phyloP scores from a whole-genome alignment of 1,140 invertebrate genomes.

The Platorchestia sp. region DNA sequence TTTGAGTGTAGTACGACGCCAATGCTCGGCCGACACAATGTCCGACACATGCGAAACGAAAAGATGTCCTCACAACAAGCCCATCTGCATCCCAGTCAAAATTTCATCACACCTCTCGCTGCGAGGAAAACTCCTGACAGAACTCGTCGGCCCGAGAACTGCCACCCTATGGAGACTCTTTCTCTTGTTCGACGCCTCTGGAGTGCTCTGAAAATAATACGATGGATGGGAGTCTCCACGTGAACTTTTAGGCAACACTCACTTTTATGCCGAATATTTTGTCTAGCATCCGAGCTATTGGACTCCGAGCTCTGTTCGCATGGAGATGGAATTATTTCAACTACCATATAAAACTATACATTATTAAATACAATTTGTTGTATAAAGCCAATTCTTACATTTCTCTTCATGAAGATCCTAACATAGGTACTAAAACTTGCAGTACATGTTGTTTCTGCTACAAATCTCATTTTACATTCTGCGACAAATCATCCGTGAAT shows the following conservation, averaged over 20 bases:
- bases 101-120: conserved; percentile 21
- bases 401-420: too few species aligned
- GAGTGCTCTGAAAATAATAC: not conserved
- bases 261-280: not conserved
- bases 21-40: conserved; percentile 44
- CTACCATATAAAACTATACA: too few species aligned
- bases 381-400: not conserved
- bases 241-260: not conserved
- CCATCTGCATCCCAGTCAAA: conserved; percentile 47
- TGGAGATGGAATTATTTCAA: not conserved
- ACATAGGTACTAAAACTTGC: too few species aligned
- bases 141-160: not conserved
- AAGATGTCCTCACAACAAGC: conserved; percentile 32
- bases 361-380: not conserved
- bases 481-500: too few species aligned
- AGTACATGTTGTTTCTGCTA: too few species aligned
- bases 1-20: conserved; percentile 43
- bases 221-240: not conserved
- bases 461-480: too few species aligned
- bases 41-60: conserved; percentile 32
- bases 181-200: too few species aligned
- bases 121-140: not conserved
- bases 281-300: not conserved
- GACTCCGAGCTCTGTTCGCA: not conserved
- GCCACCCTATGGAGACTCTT: not conserved